Base-by-base conservation (phyloP, 2,888 invertebrate species). In the Rosalia funebris region DNA sequence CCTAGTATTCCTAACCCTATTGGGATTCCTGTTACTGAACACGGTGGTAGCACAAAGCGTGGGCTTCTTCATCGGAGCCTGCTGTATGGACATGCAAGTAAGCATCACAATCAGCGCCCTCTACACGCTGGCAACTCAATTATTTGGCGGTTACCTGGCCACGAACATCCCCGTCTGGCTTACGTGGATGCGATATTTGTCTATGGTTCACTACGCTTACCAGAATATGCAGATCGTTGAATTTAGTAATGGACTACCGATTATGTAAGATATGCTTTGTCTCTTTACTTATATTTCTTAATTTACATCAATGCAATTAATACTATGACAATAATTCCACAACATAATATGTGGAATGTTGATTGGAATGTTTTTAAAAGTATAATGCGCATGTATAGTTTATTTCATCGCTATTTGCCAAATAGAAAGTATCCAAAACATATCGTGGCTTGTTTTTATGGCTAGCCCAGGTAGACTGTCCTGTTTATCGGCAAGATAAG, bases 181-280 rank as follows among this genome's bases (percentile, higher is more conserved):
- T 57, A 87, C 87, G 73, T 91, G 91, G 91, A 86, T 90, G 79
- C 86, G 88, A 68, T 91, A 91, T 75, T 84, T 89, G 57, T 91
- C 91, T 47, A 88, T 91, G 88, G 88, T 91, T 50, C 89, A 91
- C 79, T 92, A 92, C 79, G 91, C 91, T 58, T 92, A 90, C 81
- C 89, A 91, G 76, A 91, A 91, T 78, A 90, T 91, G 90, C 90
- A 91, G 79, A 90, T 90, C 66, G 84, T 92, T 39, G 91, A 92
- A 77, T 91, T 91, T 75, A 84, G 86, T 62, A 86, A 89, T 76
- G 90, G 90, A 69, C 84, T 86, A 65, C 86, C 87, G 41, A 88
- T 91, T 68, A 79, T 82, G 90, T 92, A 83, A 86, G 88, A n/a
- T n/a, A n/a, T n/a, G n/a, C n/a, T n/a, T n/a, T n/a, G n/a, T n/a